Conservation (phyloP, 2,797 vertebrate genomes). For the Melanotaenia trifasciata region DNA sequence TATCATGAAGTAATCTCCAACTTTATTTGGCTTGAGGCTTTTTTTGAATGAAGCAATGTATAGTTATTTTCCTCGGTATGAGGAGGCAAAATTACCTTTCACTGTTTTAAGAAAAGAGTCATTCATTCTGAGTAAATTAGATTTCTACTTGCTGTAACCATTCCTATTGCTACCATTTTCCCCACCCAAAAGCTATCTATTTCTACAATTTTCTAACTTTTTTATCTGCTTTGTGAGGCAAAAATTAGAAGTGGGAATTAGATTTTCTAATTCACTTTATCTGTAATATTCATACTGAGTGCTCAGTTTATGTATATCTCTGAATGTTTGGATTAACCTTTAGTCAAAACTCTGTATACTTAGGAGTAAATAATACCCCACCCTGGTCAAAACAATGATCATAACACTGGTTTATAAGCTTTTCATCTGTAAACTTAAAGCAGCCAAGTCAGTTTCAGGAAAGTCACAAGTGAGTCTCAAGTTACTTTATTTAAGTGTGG, state of each 20-base stretch:
- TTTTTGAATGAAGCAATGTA: neutral
- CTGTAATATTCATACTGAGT: neutral
- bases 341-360: neutral
- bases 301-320: neutral
- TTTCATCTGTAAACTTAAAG: neutral
- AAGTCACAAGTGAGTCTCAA: neutral
- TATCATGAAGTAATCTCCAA: slow-evolving; percentile 13
- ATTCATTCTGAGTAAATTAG: neutral
- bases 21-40: slow-evolving; percentile 1
- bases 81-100: neutral
- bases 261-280: neutral
- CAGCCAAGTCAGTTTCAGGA: neutral
- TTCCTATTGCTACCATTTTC: neutral
- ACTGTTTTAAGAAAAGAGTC: neutral
- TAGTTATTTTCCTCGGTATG: neutral
- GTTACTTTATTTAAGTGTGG: too few species aligned
- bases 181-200: neutral
- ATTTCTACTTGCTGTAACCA: neutral
- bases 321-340: neutral
- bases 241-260: neutral
- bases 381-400: too few species aligned
- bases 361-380: neutral
- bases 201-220: neutral
- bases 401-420: neutral
- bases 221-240: neutral